Evolutionary conservation across 64 coral and sea anemone species (phyloP).

Genomic region (Hydrozoanthus tunicans): DNA sequence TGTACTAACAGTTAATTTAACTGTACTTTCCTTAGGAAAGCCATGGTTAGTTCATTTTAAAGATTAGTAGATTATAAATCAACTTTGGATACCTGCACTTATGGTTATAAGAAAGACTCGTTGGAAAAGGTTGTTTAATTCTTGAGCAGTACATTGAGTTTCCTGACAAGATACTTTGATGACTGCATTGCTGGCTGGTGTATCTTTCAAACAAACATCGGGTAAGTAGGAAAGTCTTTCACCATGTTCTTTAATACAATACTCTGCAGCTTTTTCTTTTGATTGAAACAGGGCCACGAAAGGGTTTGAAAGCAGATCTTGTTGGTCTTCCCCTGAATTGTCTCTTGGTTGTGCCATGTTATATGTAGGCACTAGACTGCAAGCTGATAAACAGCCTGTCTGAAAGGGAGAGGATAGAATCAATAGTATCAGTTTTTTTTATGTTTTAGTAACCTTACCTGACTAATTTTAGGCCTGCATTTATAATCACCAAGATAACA

Average conservation of each 20-base stretch:
- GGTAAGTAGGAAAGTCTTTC: not conserved
- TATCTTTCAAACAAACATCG: conserved; percentile 28
- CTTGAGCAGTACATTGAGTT: not conserved
- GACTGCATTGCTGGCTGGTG: not conserved
- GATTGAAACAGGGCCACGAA: conserved; percentile 76
- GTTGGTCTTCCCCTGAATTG: not conserved
- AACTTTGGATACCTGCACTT: not conserved
- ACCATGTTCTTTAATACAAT: not conserved
- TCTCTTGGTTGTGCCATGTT: not conserved
- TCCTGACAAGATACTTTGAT: not conserved
- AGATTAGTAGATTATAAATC: too few species aligned
- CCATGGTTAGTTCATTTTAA: too few species aligned
- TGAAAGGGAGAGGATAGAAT: not conserved
- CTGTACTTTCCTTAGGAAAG: too few species aligned
- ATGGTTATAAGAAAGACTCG: conserved; percentile 41
- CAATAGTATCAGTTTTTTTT: not conserved
- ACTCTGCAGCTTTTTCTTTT: conserved; percentile 66
- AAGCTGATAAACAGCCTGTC: not conserved
- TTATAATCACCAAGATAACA: too few species aligned
- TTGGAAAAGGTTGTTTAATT: conserved; percentile 27
- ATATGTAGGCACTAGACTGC: not conserved
- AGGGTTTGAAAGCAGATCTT: conserved; percentile 62
- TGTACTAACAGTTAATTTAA: too few species aligned
- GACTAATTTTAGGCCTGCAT: too few species aligned
- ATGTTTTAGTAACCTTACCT: too few species aligned